Evolutionary conservation across 2,113 vertebrate species (phyloP).

Genomic region (Melanerpes aurifrons): DNA sequence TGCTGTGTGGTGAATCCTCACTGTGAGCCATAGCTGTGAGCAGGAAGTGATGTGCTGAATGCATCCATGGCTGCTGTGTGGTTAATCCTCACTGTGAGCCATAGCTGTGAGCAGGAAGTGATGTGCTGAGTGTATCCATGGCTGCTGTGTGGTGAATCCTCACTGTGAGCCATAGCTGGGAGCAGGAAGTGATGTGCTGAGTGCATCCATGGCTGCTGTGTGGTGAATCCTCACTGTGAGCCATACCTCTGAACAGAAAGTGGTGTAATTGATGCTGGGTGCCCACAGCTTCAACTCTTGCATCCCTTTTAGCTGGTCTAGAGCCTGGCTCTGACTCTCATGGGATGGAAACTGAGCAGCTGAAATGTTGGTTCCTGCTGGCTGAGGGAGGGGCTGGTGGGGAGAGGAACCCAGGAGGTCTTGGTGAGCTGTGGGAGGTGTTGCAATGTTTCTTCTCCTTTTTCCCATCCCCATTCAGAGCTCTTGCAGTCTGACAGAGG

Average conservation of each 20-base stretch:
- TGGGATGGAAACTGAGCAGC: neutral
- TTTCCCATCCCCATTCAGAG: neutral
- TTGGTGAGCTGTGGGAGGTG: neutral
- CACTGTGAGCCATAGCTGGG: neutral
- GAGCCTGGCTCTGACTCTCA: too few species aligned
- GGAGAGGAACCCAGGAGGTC: neutral
- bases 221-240: neutral
- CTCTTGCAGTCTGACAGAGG: neutral
- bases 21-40: too few species aligned
- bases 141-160: neutral
- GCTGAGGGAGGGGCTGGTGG: neutral
- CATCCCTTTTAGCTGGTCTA: neutral
- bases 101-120: too few species aligned
- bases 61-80: too few species aligned
- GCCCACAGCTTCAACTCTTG: neutral
- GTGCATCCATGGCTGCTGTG: neutral
- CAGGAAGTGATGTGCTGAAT: too few species aligned
- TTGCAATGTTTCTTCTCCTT: neutral
- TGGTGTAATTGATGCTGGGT: neutral
- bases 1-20: too few species aligned
- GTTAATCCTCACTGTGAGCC: too few species aligned
- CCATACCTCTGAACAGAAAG: neutral
- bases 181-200: too few species aligned
- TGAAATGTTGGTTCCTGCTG: neutral
- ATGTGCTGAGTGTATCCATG: neutral